Evolutionary conservation across 1,140 invertebrate genomes (phyloP).

Genomic region (Caenorhabditis inopinata): DNA sequence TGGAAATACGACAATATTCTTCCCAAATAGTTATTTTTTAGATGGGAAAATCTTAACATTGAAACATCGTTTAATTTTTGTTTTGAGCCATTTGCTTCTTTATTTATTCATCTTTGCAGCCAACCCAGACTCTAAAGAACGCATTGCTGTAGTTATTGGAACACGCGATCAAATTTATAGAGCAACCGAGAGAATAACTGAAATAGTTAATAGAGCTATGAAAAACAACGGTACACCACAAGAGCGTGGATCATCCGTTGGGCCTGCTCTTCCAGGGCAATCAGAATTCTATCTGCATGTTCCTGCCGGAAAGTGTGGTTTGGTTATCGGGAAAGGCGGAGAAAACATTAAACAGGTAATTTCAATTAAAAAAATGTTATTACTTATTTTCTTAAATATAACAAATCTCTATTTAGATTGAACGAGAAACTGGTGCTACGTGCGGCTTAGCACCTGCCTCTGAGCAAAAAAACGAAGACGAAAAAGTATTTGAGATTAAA

Average conservation of each 20-base stretch:
- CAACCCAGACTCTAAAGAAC: conserved; percentile 70
- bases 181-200: conserved; percentile 82
- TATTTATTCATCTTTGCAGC: too few species aligned
- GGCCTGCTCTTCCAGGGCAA: background rate
- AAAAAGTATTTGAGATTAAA: conserved; percentile 77
- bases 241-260: background rate
- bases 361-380: too few species aligned
- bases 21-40: too few species aligned
- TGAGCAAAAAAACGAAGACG: conserved; percentile 74
- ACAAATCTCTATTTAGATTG: conserved; percentile 41
- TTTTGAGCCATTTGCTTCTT: too few species aligned
- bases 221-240: conserved; percentile 18
- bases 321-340: conserved; percentile 90
- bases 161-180: conserved; percentile 82
- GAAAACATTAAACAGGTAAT: conserved; percentile 86
- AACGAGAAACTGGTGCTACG: conserved; percentile 74
- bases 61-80: too few species aligned
- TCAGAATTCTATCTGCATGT: conserved; percentile 79
- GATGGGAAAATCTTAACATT: too few species aligned
- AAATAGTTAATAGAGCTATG: conserved; percentile 81
- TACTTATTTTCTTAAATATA: too few species aligned
- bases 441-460: conserved; percentile 80
- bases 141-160: conserved; percentile 81
- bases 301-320: conserved; percentile 86
- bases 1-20: too few species aligned